Evolutionary conservation across 2,888 invertebrate species (phyloP).

Genomic region (Stenurella melanura): DNA sequence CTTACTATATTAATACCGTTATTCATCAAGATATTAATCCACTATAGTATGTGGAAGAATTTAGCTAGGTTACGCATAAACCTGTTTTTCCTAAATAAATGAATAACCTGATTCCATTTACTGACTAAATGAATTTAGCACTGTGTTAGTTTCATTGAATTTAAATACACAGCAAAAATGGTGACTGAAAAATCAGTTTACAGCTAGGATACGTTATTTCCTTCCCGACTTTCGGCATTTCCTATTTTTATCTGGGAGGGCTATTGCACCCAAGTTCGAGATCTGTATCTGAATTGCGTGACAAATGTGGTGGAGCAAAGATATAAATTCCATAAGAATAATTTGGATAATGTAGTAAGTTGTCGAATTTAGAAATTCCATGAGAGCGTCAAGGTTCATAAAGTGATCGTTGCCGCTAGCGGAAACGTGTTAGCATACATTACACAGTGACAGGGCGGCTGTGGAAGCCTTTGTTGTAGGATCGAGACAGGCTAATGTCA

Average conservation of each 20-base stretch:
- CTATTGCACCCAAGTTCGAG: constrained; percentile 50
- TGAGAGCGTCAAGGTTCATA: constrained; percentile 69
- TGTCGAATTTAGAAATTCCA: constrained; percentile 60
- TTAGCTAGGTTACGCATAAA: neutral
- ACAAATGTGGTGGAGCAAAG: constrained; percentile 51
- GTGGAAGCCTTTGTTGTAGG: constrained; percentile 70
- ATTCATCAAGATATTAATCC: neutral
- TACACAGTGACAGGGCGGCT: constrained; percentile 72
- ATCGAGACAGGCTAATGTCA: constrained; percentile 72
- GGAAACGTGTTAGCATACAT: constrained; percentile 73
- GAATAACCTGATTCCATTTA: too few species aligned
- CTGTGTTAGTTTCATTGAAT: neutral
- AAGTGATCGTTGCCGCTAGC: constrained; percentile 71
- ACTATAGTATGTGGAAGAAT: neutral
- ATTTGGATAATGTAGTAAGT: constrained; percentile 63
- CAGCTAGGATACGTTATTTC: constrained; percentile 19
- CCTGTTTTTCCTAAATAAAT: neutral
- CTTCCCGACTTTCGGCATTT: constrained; percentile 46
- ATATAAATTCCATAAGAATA: constrained; percentile 56
- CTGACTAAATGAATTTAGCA: neutral
- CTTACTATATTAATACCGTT: neutral
- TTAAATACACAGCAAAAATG: neutral
- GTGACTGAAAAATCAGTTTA: neutral
- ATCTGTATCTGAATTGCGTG: constrained; percentile 55
- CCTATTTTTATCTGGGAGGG: constrained; percentile 50